These are phyloP conservation scores for Perizoma flavofasciatum DNA, from an alignment of 2,888 invertebrate genomes.

Conservation along the genomic window DNA sequence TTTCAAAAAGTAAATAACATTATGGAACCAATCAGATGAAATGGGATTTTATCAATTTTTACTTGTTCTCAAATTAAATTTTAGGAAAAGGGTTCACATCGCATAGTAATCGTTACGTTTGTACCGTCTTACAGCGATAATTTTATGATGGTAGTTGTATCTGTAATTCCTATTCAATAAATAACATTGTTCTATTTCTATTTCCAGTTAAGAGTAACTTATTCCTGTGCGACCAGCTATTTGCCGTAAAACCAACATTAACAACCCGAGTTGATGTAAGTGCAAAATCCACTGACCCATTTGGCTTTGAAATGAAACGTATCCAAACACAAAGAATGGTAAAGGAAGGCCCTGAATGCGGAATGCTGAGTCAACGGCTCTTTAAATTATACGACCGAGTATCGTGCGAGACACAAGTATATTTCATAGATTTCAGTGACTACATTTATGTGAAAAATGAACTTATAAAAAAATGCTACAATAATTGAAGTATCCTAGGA, in stretches of 20 bases:
- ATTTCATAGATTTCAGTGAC: conserved; percentile 8
- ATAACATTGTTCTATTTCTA: no score
- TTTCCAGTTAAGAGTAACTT: no score
- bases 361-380: conserved; percentile 67
- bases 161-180: no score
- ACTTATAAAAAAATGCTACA: conserved; percentile 5
- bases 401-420: conserved; percentile 19
- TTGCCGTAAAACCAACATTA: conserved; percentile 22
- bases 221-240: no score
- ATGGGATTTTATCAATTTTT: no score
- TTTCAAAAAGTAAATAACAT: no score
- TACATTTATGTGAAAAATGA: conserved; percentile 12
- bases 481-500: background rate
- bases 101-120: no score
- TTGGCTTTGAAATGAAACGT: conserved; percentile 74
- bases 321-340: conserved; percentile 65
- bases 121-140: no score
- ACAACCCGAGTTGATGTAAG: conserved; percentile 53
- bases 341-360: conserved; percentile 63
- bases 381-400: conserved; percentile 47
- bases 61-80: no score
- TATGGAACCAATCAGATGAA: no score
- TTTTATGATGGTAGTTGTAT: no score
- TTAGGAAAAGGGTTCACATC: no score
- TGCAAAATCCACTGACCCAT: conserved; percentile 68